phyloP scores from a whole-genome alignment of 2,888 invertebrate genomes.

The Anagyrus pseudococci region DNA sequence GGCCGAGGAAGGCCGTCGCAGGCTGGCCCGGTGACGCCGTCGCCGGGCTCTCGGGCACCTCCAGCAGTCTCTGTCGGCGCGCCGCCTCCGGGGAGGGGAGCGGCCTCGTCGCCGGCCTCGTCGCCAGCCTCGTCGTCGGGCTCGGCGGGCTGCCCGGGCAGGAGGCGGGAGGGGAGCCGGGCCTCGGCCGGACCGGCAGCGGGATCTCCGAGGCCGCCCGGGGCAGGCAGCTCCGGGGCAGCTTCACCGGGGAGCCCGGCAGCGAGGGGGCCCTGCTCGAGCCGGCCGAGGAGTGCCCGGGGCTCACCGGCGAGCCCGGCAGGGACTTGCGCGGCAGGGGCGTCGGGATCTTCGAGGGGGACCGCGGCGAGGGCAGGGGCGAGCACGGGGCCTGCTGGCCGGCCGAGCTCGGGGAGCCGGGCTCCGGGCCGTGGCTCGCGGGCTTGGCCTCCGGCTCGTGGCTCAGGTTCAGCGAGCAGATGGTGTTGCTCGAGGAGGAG shows the following conservation, averaged over 20 bases:
- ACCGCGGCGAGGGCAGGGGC: constrained; percentile 44
- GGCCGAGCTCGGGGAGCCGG: constrained; percentile 25
- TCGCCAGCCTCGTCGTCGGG: constrained; percentile 27
- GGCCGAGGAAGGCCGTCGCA: constrained; percentile 54
- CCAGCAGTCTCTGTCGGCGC: constrained; percentile 45
- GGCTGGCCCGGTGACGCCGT: constrained; percentile 50
- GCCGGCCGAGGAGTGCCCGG: constrained; percentile 27
- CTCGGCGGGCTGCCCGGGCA: constrained; percentile 36
- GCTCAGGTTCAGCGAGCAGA: constrained; percentile 18
- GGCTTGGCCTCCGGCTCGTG: neutral
- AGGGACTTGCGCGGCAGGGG: constrained; percentile 53
- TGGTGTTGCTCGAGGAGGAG: constrained; percentile 11
- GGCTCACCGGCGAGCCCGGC: constrained; percentile 38
- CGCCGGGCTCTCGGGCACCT: constrained; percentile 56
- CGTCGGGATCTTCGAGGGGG: constrained; percentile 57
- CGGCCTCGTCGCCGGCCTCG: constrained; percentile 28
- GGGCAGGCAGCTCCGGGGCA: neutral
- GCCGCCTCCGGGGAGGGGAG: constrained; percentile 20
- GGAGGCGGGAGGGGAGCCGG: constrained; percentile 27
- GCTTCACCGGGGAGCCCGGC: constrained; percentile 7
- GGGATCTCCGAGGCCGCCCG: constrained; percentile 31
- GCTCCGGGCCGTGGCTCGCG: neutral
- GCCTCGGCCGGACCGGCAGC: constrained; percentile 20
- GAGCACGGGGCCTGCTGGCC: constrained; percentile 24
- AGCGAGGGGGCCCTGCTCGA: neutral